Percentiles rank a stretch among this genome's conserved stretches.
These are phyloP conservation scores for Lithophane ornitopus DNA, from an alignment of 2,888 invertebrate genomes.

Conservation along the genomic window DNA sequence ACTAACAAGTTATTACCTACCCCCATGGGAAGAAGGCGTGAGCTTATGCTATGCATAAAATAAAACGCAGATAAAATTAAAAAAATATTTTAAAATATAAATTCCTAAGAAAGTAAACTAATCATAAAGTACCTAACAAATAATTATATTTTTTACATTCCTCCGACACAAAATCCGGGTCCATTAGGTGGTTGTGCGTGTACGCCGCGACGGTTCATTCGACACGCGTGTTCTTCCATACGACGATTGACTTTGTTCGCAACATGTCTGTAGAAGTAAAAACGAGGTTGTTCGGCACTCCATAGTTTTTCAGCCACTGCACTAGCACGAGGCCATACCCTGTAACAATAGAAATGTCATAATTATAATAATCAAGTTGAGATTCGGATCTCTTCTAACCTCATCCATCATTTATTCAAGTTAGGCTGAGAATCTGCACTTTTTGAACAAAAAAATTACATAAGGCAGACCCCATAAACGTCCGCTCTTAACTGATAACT, in stretches of 20 bases:
- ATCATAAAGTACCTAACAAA: conserved; percentile 19
- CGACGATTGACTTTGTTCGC: too few relatives aligned
- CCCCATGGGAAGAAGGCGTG: too few relatives aligned
- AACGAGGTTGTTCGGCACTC: conserved; percentile 59
- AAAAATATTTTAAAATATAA: conserved; percentile 14
- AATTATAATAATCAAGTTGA: not conserved
- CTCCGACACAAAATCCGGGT: conserved; percentile 88
- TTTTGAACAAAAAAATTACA: too few relatives aligned
- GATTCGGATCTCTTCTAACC: too few relatives aligned
- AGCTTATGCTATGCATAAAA: too few relatives aligned
- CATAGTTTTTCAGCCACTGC: conserved; percentile 64
- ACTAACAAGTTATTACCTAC: too few relatives aligned
- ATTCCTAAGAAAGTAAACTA: conserved; percentile 36
- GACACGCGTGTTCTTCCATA: conserved; percentile 89
- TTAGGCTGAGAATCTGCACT: too few relatives aligned
- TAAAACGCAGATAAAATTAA: too few relatives aligned
- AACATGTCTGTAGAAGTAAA: too few relatives aligned
- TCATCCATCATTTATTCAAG: too few relatives aligned
- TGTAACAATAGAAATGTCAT: conserved; percentile 23
- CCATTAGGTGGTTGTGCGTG: conserved; percentile 93
- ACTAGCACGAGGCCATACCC: conserved; percentile 58
- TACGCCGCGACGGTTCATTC: conserved; percentile 93
- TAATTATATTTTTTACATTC: conserved; percentile 20
- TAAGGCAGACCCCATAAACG: too few relatives aligned
- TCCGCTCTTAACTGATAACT: too few relatives aligned